Percentiles rank a stretch among this genome's conserved stretches.
These are phyloP conservation scores for Sipha maydis DNA, from an alignment of 2,888 invertebrate genomes.

Conservation along the genomic window DNA sequence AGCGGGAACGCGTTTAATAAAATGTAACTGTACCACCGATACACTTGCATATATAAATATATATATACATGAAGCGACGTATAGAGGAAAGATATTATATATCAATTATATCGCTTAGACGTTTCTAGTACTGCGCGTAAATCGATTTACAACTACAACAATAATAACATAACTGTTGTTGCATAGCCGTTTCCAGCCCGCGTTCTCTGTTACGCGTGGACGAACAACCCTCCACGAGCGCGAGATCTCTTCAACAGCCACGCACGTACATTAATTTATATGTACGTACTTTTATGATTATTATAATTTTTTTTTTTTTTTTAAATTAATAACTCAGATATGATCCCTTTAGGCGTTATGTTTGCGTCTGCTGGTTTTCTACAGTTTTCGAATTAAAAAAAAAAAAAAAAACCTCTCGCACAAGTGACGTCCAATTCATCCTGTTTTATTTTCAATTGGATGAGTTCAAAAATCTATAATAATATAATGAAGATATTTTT, in stretches of 20 bases:
- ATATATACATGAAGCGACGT: neutral
- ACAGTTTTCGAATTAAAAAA: constrained; percentile 43
- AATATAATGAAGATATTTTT: constrained; percentile 56
- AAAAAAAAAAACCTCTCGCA: neutral
- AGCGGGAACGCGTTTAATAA: neutral
- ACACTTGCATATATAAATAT: neutral
- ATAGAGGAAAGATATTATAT: neutral
- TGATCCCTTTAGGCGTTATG: constrained; percentile 28
- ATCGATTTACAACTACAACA: constrained; percentile 11
- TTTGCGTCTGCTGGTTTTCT: constrained; percentile 25
- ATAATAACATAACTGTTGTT: neutral
- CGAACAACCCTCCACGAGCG: neutral
- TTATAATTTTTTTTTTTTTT: neutral
- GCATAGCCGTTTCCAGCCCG: neutral
- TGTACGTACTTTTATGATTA: neutral
- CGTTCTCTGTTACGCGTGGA: neutral
- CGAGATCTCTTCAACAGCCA: neutral
- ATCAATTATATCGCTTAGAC: neutral
- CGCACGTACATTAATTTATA: neutral
- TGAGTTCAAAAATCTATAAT: constrained; percentile 57
- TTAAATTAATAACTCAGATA: constrained; percentile 47
- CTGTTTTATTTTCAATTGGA: constrained; percentile 53
- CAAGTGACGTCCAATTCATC: constrained; percentile 45
- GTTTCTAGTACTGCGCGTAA: neutral
- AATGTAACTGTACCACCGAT: neutral